Evolutionary conservation across 92 coral and sea anemone genomes (phyloP).

Genomic region (Phenganax marumi): DNA sequence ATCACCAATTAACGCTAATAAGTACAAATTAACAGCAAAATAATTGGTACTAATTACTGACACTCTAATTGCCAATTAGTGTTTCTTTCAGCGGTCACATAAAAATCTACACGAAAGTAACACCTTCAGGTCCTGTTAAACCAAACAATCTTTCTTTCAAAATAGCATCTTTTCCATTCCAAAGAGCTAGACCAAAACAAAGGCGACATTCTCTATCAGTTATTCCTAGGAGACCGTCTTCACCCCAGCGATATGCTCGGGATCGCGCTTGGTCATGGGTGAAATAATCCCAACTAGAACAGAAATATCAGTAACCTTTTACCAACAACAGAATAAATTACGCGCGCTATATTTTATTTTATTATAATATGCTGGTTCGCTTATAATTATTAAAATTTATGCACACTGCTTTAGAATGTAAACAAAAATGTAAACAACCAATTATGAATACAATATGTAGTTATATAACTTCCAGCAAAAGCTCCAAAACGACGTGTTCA

Average conservation of each 20-base stretch:
- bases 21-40: neutral
- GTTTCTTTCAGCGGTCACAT: neutral
- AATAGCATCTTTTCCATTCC: constrained; percentile 96
- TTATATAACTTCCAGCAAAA: neutral
- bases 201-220: constrained; percentile 89
- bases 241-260: constrained; percentile 99
- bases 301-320: neutral
- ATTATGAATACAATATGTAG: neutral
- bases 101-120: neutral
- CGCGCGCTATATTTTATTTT: neutral
- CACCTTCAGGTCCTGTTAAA: constrained; percentile 94
- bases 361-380: neutral
- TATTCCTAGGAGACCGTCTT: constrained; percentile 91
- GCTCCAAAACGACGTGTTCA: too few relatives aligned
- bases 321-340: neutral
- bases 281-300: constrained; percentile 89
- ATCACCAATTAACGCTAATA: neutral
- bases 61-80: neutral
- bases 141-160: constrained; percentile 96
- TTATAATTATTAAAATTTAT: neutral
- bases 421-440: neutral
- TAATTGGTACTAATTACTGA: neutral
- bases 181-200: constrained; percentile 87
- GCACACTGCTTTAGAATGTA: neutral
- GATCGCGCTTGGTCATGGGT: constrained; percentile 95